Evolutionary conservation across 2,113 vertebrate species (phyloP), one percentile per base, ranked within the genome.

Genomic region (Psephotus haematonotus): DNA sequence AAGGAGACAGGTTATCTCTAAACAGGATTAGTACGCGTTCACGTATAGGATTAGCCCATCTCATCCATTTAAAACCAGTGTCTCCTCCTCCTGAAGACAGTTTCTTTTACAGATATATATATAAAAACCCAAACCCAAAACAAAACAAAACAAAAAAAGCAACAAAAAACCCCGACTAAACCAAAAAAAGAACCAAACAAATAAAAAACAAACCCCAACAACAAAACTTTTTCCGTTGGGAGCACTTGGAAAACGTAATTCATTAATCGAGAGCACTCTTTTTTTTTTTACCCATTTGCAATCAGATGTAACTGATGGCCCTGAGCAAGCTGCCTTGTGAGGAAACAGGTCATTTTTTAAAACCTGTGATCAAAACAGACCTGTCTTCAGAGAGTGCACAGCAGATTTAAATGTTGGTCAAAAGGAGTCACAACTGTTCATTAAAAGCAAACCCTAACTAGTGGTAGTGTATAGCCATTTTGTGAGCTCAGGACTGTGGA

Each of bases 381-480:
- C 96, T 86, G 87, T 92, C 93, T 90, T 92, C 91, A 82, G 92
- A 81, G 79, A 90, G 95, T 95, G 96, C 95, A 92, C 97, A 96
- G 92, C 88, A 95, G 96, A 98, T 98, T 97, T 97, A 96, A 97
- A 88, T 95, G 97, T 95, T 97, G 97, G 97, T 96, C 97, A 97
- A 80, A 97, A 97, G 94, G 97, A 96, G 94, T 98, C 96, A 98
- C 96, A 96, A 98, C 97, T 97, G 97, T 97, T 98, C 97, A 98
- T 98, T 98, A 98, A 95, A 97, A 98, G 97, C 88, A 77, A 95
- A 96, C 96, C 96, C 95, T 97, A 98, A 97, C 96, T 96, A 97
- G 95, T 93, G 95, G 95, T 96, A 97, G 97, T 98, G 97, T 98
- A 98, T 98, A 98, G 97, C 97, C 98, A 98, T 98, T 98, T 98